Evolutionary conservation across 53 echinoderm and acorn worm species (phyloP), one percentile per base, ranked within the genome.

Genomic region (Zoroaster sp.): DNA sequence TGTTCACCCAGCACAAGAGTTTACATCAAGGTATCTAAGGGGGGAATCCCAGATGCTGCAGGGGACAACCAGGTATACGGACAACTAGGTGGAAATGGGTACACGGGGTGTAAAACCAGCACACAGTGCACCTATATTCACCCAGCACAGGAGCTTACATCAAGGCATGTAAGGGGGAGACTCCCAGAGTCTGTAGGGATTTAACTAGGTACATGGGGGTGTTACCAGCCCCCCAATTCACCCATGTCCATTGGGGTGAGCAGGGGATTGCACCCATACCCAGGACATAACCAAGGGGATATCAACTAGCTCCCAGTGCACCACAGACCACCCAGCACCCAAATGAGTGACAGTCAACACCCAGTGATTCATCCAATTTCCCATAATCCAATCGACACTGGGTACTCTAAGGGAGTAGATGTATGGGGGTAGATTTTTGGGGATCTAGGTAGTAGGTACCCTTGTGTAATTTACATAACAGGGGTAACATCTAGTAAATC

Each of bases 21-120:
- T 69, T 70, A 53, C 54, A 75, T 75, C 75, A 78, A 78, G 78
- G 78, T 59, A 78, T 78, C 15, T 54, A 59, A 78, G 49, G 14
- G 49, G 8, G 49, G 8, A 14, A 47, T 47, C 8, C 49, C 8
- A 47, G 8, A 14, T 8, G n/a, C 33, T 14, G 74, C n/a, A 25
- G 40, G 1, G 35, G 12, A 23, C 40, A 38, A 4, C 74, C 21
- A 63, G 35, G 18, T 15, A 8, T 35, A 51, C 11, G 14, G 41
- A 66, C 66, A 10, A 66, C 46, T 66, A 66, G 66, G 31, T 0
- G 9, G 18, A 21, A 25, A 2, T 20, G 10, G n/a, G 20, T 66
- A 25, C 21, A 66, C 0, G 18, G 66, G 66, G 31, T 25, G 9
- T 25, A 2, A 67, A 21, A 66, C 31, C 66, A 17, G 9, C 9